A percentile compares a stretch with the other conserved stretches of the same genome.
These are phyloP conservation scores for Ceratotherium simum DNA, from an alignment of 2,113 vertebrate genomes.

Conservation along the genomic window DNA sequence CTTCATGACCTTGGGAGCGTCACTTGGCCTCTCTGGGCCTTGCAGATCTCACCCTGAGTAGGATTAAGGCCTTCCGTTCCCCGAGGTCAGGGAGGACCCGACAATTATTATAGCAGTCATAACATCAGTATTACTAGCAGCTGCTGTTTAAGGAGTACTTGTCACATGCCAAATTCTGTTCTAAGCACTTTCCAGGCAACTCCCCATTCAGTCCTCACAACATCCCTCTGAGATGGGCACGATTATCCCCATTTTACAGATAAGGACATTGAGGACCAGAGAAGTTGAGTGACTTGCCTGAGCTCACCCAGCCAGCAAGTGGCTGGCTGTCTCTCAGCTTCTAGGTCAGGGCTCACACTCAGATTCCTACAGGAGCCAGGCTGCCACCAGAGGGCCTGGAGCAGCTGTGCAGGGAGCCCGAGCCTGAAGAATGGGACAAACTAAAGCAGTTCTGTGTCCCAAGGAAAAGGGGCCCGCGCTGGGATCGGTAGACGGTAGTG, in stretches of 20 bases:
- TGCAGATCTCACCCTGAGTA: neutral
- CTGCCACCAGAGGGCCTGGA: neutral
- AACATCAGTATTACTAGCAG: neutral
- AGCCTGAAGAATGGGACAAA: neutral
- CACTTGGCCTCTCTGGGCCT: neutral
- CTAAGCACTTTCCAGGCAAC: neutral
- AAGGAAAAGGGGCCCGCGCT: neutral
- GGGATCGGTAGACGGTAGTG: neutral
- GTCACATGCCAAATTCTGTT: neutral
- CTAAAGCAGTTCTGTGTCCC: neutral
- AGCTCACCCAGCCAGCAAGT: neutral
- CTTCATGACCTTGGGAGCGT: neutral
- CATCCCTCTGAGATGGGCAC: no score
- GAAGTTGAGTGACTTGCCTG: neutral
- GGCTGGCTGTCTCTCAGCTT: neutral
- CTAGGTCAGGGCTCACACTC: neutral
- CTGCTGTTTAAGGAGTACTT: no score
- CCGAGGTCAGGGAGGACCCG: neutral
- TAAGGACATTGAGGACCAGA: neutral
- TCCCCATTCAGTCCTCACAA: no score
- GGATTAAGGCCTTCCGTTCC: neutral
- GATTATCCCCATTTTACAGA: neutral
- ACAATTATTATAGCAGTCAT: accelerated
- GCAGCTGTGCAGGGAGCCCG: neutral
- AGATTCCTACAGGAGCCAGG: neutral